Evolutionary conservation across 2,797 vertebrate genomes (phyloP).

Genomic region (Peromyscus aztecus): DNA sequence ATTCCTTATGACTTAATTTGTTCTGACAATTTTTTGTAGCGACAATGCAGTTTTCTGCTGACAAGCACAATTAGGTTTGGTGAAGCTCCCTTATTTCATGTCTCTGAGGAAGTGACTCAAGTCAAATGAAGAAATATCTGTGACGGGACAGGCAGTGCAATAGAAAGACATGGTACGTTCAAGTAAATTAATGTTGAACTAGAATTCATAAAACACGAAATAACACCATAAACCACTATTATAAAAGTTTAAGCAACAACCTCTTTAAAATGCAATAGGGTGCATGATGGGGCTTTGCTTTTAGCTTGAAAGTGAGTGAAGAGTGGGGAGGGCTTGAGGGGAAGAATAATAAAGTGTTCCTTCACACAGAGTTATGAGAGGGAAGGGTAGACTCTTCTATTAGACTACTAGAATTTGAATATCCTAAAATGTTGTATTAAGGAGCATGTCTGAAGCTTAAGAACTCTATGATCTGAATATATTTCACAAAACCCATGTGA

Average conservation of each 20-base stretch:
- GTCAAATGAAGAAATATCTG: neutral
- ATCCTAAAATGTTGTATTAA: neutral
- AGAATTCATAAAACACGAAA: slow-evolving; percentile 36
- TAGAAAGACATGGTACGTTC: slow-evolving; percentile 28
- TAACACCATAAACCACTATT: neutral
- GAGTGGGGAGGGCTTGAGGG: neutral
- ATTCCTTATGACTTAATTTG: slow-evolving; percentile 85
- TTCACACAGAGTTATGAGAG: fast-evolving
- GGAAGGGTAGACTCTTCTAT: neutral
- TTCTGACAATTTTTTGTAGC: slow-evolving; percentile 81
- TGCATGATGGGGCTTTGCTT: neutral
- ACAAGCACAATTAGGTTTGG: slow-evolving; percentile 84
- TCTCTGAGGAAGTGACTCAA: slow-evolving; percentile 75
- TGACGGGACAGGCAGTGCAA: slow-evolving; percentile 52
- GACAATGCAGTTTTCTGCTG: slow-evolving; percentile 81
- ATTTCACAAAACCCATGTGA: neutral
- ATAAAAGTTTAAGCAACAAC: slow-evolving; percentile 14
- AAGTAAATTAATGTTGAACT: slow-evolving; percentile 24
- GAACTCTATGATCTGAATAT: neutral
- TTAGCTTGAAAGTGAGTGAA: neutral
- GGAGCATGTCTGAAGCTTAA: neutral
- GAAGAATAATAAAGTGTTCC: neutral
- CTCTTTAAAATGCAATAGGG: slow-evolving; percentile 22
- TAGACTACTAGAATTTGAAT: neutral
- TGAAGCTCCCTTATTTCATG: slow-evolving; percentile 71